Base-by-base conservation (phyloP, 2,113 vertebrate species). In the Cervus canadensis region DNA sequence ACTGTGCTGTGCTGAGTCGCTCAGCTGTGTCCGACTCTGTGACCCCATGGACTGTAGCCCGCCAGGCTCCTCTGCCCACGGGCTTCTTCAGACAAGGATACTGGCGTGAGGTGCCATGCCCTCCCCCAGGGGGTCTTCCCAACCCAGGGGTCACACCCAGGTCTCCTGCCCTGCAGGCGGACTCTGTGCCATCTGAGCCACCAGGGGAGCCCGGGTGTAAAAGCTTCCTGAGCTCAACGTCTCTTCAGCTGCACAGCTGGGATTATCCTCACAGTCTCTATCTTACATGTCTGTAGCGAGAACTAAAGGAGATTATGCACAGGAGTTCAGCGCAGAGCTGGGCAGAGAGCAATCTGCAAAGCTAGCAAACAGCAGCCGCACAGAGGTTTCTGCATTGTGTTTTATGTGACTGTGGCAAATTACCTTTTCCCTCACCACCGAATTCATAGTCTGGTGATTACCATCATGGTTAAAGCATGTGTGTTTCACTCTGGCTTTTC, bases 41-140 rank as follows among this genome's bases (percentile, higher is more conserved):
- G 17, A 6, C 19, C n/a, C n/a, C 2, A 0, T 3, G n/a, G n/a
- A 71, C 0, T 71, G 67, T 11, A 23, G 9, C 67, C 19, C 2
- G 1, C 19, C 67, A 12, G 67, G 67, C 67, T 71, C 19, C 67
- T 71, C 67, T 36, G n/a, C 40, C 17, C n/a, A 71, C 9, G 19
- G 67, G 67, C 12, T 71, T 71, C n/a, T 71, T 23, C 67, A 40
- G 67, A 23, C 67, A 40, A 40, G n/a, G 5, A 40, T 23, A 40
- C 67, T 36, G n/a, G n/a, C 21, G 17, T 5, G 64, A 19, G n/a
- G 19, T 36, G 64, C 7, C 64, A 71, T 21, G 8, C 17, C 64
- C n/a, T 36, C 8, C 17, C 5, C 5, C 64, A 36, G 64, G 17
- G n/a, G 2, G 23, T 23, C n/a, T 71, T 71, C 33, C 64, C n/a